These are phyloP conservation scores for Brachypalpus laphriformis DNA, from an alignment of 2,888 invertebrate species.

Conservation along the genomic window DNA sequence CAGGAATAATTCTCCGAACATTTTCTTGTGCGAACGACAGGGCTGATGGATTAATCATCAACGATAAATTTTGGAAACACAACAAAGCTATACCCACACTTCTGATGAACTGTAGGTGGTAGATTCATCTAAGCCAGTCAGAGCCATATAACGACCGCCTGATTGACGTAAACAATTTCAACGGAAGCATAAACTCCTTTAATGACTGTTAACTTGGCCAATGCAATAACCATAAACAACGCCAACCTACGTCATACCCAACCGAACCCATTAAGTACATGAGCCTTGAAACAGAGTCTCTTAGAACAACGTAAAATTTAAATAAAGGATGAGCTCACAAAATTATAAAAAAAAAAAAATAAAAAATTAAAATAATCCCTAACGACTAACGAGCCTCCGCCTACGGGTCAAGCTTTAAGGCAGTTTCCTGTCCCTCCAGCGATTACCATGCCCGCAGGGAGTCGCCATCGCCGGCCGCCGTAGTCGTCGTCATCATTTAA, in stretches of 20 bases:
- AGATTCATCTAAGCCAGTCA: too few species aligned
- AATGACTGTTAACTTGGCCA: not conserved
- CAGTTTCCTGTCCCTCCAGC: not conserved
- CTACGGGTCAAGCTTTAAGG: not conserved
- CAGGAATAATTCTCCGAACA: too few species aligned
- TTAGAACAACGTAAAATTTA: not conserved
- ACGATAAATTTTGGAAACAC: too few species aligned
- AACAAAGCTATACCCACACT: too few species aligned
- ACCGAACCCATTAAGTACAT: not conserved
- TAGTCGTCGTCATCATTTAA: not conserved
- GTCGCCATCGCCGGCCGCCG: not conserved
- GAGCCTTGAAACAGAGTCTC: not conserved
- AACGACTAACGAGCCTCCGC: not conserved
- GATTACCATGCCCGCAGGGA: not conserved
- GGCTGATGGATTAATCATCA: too few species aligned
- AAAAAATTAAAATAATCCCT: not conserved
- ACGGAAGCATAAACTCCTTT: not conserved
- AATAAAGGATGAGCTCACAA: slow-evolving; percentile 2
- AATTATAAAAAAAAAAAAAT: slow-evolving; percentile 6
- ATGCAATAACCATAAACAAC: not conserved
- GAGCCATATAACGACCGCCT: not conserved
- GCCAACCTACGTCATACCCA: not conserved
- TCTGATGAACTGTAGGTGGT: too few species aligned
- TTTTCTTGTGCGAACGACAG: too few species aligned
- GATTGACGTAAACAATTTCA: not conserved